phyloP scores from a whole-genome alignment of 1,140 invertebrate species.

The Papilio polyxenes region DNA sequence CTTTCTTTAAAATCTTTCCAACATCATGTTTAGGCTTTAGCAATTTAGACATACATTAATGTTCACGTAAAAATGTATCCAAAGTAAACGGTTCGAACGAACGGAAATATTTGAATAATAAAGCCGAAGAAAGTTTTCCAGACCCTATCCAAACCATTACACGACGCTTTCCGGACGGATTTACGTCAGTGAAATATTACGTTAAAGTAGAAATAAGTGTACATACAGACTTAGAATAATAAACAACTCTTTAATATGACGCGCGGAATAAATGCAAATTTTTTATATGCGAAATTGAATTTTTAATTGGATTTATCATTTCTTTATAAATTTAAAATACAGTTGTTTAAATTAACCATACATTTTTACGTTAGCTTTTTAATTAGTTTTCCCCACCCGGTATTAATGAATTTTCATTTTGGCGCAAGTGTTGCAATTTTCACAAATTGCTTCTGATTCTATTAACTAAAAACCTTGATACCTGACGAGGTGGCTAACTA shows the following conservation, averaged over 20 bases:
- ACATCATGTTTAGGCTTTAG: not conserved
- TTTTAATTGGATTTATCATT: too few relatives aligned
- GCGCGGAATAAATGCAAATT: too few relatives aligned
- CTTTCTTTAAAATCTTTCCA: not conserved
- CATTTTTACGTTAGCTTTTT: not conserved
- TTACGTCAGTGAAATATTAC: not conserved
- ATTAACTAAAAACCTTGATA: constrained; percentile 28
- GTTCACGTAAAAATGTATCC: not conserved
- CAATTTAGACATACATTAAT: not conserved
- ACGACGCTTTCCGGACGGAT: not conserved
- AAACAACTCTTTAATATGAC: not conserved
- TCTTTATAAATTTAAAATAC: too few relatives aligned
- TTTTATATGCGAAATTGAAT: too few relatives aligned
- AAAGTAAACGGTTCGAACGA: not conserved
- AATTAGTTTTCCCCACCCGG: not conserved
- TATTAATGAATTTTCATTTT: not conserved
- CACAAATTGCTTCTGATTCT: not conserved
- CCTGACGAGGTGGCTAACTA: not conserved
- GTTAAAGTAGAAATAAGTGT: not conserved
- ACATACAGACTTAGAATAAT: not conserved
- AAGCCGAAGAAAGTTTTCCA: constrained; percentile 18
- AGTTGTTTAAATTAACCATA: too few relatives aligned
- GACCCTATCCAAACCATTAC: not conserved
- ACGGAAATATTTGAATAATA: constrained; percentile 21
- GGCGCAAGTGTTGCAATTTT: constrained; percentile 17